phyloP scores from a whole-genome alignment of 2,113 vertebrate genomes.

The Oryctolagus cuniculus region mOryCun1.1 NC_091435.1:60988001-60988500 shows the following conservation, averaged over 20 bases:
- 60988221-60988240: not conserved
- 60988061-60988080: not conserved
- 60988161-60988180: not conserved
- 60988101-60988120: not conserved
- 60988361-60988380: not conserved
- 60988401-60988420: not conserved
- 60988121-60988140: not conserved
- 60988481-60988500: not conserved
- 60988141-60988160: not conserved
- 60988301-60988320: not conserved
- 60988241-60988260: not conserved
- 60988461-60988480: not conserved
- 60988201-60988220: rapidly evolving
- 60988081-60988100: not conserved
- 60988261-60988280: not conserved
- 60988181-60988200: not conserved
- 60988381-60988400: not conserved
- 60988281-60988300: not conserved
- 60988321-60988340: not conserved
- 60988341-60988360: not conserved
- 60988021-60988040: not conserved
- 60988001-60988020: not conserved
- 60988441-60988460: too few relatives aligned
- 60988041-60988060: not conserved
- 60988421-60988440: not conserved